These are phyloP conservation scores for Zaprionus obscuricornis DNA, from an alignment of 2,888 invertebrate species.

Conservation along the genomic window DNA sequence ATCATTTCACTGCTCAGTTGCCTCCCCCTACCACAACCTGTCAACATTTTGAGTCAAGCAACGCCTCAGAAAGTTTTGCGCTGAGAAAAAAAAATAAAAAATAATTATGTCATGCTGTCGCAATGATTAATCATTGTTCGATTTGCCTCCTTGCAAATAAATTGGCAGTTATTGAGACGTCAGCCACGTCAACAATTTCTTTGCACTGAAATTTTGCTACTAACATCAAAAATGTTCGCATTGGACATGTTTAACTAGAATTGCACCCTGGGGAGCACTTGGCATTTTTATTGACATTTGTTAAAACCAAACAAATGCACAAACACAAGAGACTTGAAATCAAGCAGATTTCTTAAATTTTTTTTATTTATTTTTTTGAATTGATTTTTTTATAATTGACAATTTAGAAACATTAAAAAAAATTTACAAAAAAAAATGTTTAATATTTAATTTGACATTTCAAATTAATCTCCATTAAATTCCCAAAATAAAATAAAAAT, in stretches of 20 bases:
- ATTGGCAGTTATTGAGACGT: conserved; percentile 58
- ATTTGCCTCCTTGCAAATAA: conserved; percentile 50
- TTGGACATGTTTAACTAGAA: conserved; percentile 44
- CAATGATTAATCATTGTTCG: conserved; percentile 69
- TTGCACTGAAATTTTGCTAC: conserved; percentile 19
- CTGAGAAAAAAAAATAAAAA: too few relatives aligned
- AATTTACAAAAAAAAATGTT: too few relatives aligned
- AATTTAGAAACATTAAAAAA: too few relatives aligned
- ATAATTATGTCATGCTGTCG: conserved; percentile 67
- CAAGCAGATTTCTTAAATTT: too few relatives aligned
- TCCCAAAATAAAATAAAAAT: too few relatives aligned
- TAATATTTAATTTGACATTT: too few relatives aligned
- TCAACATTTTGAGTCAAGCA: conserved; percentile 53
- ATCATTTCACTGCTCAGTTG: conserved; percentile 27
- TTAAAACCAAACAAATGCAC: too few relatives aligned
- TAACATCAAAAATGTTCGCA: conserved; percentile 43
- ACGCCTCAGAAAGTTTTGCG: conserved; percentile 27
- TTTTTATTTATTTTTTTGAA: background rate
- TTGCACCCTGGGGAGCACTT: conserved; percentile 55
- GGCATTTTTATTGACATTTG: conserved; percentile 17
- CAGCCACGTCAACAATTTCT: conserved; percentile 16
- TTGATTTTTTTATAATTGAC: too few relatives aligned
- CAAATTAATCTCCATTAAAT: too few relatives aligned
- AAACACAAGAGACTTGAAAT: too few relatives aligned
- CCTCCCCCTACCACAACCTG: conserved; percentile 33